Percentiles rank a stretch among this genome's conserved stretches.
Conservation (phyloP, 2,797 vertebrate genomes). For the Zenarchopterus dispar region DNA sequence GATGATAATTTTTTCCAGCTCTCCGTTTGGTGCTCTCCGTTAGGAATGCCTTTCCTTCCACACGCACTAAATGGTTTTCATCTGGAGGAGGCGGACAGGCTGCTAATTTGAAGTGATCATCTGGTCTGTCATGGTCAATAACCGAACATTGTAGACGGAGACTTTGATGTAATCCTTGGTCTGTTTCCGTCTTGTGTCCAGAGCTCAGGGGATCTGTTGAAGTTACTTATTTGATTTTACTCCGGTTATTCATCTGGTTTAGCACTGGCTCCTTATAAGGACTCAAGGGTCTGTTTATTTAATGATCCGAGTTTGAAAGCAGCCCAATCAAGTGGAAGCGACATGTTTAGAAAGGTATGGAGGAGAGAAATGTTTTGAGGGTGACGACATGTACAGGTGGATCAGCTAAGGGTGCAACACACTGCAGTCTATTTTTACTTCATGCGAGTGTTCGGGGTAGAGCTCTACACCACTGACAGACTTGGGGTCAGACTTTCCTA, state of each 20-base stretch:
- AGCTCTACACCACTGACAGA: constrained; percentile 16
- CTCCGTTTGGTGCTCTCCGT: constrained; percentile 49
- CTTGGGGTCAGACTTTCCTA: constrained; percentile 56
- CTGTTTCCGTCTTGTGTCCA: constrained; percentile 45
- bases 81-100: constrained; percentile 69
- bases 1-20: constrained; percentile 77
- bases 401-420: constrained; percentile 23
- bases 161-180: constrained; percentile 60
- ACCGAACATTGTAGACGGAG: constrained; percentile 26
- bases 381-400: constrained; percentile 73
- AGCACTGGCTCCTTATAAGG: constrained; percentile 61
- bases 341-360: constrained; percentile 58
- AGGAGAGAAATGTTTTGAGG: constrained; percentile 53
- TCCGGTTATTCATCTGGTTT: constrained; percentile 25
- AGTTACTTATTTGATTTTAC: constrained; percentile 16
- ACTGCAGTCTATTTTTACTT: constrained; percentile 52
- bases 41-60: constrained; percentile 63
- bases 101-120: constrained; percentile 53
- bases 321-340: constrained; percentile 66
- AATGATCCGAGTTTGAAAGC: constrained; percentile 66
- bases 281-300: constrained; percentile 65
- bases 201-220: constrained; percentile 43
- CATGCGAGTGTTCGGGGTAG: constrained; percentile 37
- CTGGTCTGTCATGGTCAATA: constrained; percentile 63
- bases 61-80: constrained; percentile 78